These are phyloP conservation scores for Brachyhypopomus occidentalis DNA, from an alignment of 2,113 vertebrate species.

Conservation along the genomic window DNA sequence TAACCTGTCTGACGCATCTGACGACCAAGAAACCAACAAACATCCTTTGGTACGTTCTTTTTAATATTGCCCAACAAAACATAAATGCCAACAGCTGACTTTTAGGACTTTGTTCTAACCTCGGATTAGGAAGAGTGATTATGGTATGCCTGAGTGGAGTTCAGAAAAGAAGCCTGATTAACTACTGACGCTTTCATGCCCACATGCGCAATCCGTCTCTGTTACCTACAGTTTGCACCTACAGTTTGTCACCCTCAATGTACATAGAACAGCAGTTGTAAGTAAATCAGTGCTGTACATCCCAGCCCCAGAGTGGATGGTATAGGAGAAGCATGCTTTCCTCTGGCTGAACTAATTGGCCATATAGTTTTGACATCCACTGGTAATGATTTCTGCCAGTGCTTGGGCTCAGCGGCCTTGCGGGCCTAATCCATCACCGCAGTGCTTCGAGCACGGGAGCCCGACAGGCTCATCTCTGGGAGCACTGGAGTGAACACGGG, in stretches of 20 bases:
- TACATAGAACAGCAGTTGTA: background rate
- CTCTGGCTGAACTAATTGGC: slow-evolving; percentile 11
- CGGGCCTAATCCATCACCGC: slow-evolving; percentile 60
- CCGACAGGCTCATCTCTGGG: slow-evolving; percentile 64
- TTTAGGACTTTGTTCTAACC: background rate
- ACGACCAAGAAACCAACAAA: background rate
- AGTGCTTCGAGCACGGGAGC: slow-evolving; percentile 1
- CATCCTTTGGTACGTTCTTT: too few relatives aligned
- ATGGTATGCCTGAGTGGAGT: background rate
- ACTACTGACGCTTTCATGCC: background rate
- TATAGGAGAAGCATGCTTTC: background rate
- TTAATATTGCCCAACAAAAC: too few relatives aligned
- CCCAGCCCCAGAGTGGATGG: background rate
- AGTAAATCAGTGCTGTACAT: background rate
- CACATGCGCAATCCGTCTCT: too few relatives aligned
- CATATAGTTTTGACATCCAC: background rate
- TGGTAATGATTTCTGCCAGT: slow-evolving; percentile 35
- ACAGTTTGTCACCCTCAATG: too few relatives aligned
- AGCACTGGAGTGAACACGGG: slow-evolving; percentile 63
- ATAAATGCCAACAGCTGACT: background rate
- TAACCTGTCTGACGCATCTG: background rate
- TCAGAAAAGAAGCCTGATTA: background rate
- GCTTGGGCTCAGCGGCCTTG: slow-evolving; percentile 48
- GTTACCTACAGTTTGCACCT: too few relatives aligned
- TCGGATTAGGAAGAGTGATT: background rate